phyloP scores from a whole-genome alignment of 2,888 invertebrate genomes.

The Rotaria socialis region DNA sequence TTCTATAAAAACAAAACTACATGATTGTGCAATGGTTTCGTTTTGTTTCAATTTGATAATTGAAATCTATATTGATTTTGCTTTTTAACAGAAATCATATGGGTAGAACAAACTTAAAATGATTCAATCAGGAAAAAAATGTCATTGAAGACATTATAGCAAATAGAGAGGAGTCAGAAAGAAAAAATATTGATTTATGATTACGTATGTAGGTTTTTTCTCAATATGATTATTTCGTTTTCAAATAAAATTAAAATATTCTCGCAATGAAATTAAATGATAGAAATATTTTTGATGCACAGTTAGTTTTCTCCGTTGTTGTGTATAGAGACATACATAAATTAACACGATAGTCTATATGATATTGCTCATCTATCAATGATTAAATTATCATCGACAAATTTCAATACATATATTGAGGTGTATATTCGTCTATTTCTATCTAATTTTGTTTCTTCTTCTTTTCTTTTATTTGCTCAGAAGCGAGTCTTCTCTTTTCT shows the following conservation, averaged over 20 bases:
- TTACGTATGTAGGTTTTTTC: not conserved
- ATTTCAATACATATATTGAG: not conserved
- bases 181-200: not conserved
- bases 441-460: slow-evolving; percentile 18
- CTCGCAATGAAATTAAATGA: not conserved
- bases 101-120: too few species aligned
- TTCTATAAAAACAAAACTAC: too few species aligned
- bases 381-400: not conserved
- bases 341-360: not conserved
- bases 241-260: not conserved
- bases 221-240: not conserved
- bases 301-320: not conserved
- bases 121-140: not conserved
- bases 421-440: not conserved
- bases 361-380: not conserved
- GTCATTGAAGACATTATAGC: not conserved
- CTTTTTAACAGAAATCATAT: too few species aligned
- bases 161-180: not conserved
- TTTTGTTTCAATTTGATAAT: not conserved
- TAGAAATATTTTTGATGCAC: not conserved
- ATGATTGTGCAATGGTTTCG: not conserved
- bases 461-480: not conserved
- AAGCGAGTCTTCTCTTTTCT: not conserved
- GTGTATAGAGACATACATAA: not conserved
- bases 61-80: too few species aligned